phyloP scores from a whole-genome alignment of 2,888 invertebrate species.

The Eugnorisma glareosa region DNA sequence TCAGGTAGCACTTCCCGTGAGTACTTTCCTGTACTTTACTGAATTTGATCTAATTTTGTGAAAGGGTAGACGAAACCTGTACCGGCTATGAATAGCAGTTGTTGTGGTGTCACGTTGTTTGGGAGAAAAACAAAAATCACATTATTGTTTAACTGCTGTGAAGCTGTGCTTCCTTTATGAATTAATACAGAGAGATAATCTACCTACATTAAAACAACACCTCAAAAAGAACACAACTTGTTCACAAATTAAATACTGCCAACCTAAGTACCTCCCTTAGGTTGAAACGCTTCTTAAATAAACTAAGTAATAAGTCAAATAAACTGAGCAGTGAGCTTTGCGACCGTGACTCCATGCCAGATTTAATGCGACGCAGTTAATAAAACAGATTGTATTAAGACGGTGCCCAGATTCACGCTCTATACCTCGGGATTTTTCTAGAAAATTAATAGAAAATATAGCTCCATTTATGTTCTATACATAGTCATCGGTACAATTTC shows the following conservation, averaged over 20 bases:
- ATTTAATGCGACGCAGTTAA: conserved; percentile 63
- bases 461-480: not conserved
- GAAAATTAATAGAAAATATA: not conserved
- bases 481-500: not conserved
- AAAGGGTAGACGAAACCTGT: conserved; percentile 9
- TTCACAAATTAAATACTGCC: conserved; percentile 8
- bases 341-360: conserved; percentile 32
- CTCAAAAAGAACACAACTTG: conserved; percentile 5
- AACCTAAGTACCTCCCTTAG: not conserved
- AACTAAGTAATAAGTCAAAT: conserved; percentile 60
- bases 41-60: conserved; percentile 7
- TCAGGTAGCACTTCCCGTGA: conserved; percentile 17
- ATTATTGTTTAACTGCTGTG: not conserved
- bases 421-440: not conserved
- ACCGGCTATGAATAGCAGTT: not conserved
- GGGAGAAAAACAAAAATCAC: not conserved
- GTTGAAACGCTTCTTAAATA: conserved; percentile 41
- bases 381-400: conserved; percentile 61
- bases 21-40: conserved; percentile 5
- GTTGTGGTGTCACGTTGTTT: not conserved
- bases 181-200: not conserved
- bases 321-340: conserved; percentile 56
- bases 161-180: not conserved
- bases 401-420: conserved; percentile 12
- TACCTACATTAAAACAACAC: not conserved